Conservation (phyloP, 2,888 invertebrate genomes). For the Drosophila robusta region DNA sequence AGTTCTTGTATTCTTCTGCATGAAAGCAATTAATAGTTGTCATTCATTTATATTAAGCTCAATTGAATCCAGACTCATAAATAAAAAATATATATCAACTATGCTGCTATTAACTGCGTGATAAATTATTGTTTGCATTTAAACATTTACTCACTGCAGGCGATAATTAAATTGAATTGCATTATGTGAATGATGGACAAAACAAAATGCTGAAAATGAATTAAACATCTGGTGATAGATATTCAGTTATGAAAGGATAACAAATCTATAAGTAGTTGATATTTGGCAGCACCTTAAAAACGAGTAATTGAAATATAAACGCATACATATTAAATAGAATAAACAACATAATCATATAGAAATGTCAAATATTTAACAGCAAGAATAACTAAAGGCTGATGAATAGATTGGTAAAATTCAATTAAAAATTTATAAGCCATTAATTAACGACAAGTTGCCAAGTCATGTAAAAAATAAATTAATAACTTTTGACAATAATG, state of each 20-base stretch:
- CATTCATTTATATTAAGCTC: constrained; percentile 2
- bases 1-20: neutral
- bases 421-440: too few relatives aligned
- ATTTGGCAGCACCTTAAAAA: neutral
- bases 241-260: neutral
- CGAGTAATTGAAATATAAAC: neutral
- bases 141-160: constrained; percentile 3
- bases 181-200: constrained; percentile 3
- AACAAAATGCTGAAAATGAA: too few relatives aligned
- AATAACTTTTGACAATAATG: too few relatives aligned
- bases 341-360: too few relatives aligned
- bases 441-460: too few relatives aligned
- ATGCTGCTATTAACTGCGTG: neutral
- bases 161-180: constrained; percentile 7
- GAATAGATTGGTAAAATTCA: too few relatives aligned
- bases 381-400: too few relatives aligned
- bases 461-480: too few relatives aligned
- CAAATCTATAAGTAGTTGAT: neutral
- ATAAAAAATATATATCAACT: constrained; percentile 2
- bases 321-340: too few relatives aligned
- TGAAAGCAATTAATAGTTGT: constrained; percentile 15
- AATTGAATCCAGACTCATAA: constrained; percentile 8
- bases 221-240: neutral
- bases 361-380: too few relatives aligned
- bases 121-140: constrained; percentile 13